Base-by-base conservation (phyloP, 2,797 vertebrate species). In the Artibeus lituratus region DNA sequence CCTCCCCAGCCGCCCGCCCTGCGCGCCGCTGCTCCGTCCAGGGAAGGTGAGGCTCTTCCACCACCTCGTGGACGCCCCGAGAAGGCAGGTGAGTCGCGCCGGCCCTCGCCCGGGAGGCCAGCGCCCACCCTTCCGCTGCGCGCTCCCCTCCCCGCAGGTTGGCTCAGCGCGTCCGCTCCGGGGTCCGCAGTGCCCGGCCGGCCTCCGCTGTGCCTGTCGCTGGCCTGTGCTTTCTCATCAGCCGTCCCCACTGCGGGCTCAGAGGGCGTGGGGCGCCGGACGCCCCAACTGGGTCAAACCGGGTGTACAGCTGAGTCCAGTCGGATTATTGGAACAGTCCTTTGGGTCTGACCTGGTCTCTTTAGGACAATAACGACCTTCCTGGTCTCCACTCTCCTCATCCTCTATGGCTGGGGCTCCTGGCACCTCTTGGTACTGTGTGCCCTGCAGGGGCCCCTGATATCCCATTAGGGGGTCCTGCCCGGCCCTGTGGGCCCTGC, bases 31-130 rank as follows among this genome's bases (percentile, higher is more conserved):
- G 49, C 16, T 24, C 37, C 4, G 47, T 32, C 42, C 18, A 1
- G 5, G 55, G 19, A 24, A 35, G 39, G 73, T 32, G 59, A 26
- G 70, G 12, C 87, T 96, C 95, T 93, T 37, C 83, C 65, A 15
- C 96, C 97, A 76, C 95, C 97, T 91, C 2, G 93, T 95, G 97
- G 96, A 49, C 69, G 1, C 26, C 15, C 7, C 0, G 49, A 80
- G 35, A 80, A 24, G 37, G 95, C 95, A 74, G 42, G 29, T 47
- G 76, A 11, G 35, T 11, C 35, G 24, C 12, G 6, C 26, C 0
- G 0, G 11, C 19, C 39, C 29, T 24, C 19, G 49, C 24, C 73
- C 4, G 6, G 65, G 65, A 37, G 18, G 16, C 18, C 15, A 19
- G 32, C 7, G 26, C 72, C 72, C 72, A 47, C 24, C 2, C 42